Evolutionary conservation across 2,113 vertebrate species (phyloP).

Genomic region (Malurus elegans): DNA sequence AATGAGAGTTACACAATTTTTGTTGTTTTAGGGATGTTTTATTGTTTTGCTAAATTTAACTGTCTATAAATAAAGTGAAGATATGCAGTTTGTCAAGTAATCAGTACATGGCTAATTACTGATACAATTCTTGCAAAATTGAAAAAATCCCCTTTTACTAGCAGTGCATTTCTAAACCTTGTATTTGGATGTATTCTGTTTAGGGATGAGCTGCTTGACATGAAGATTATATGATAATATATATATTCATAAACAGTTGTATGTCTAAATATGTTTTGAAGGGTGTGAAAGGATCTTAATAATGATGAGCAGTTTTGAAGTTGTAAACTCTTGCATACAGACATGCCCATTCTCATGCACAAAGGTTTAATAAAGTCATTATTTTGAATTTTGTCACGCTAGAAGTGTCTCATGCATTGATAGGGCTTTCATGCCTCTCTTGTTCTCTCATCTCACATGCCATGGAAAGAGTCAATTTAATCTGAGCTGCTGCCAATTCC

Average conservation of each 20-base stretch:
- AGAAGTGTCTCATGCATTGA: accelerated
- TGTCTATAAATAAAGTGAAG: not conserved
- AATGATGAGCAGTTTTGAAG: not conserved
- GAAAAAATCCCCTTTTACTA: not conserved
- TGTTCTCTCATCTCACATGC: not conserved
- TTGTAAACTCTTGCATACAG: not conserved
- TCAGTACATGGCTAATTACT: not conserved
- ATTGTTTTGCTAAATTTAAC: not conserved
- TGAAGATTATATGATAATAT: not conserved
- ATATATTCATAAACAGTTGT: not conserved
- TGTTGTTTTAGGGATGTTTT: not conserved
- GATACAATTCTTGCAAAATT: not conserved
- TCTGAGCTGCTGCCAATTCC: not conserved
- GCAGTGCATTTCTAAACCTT: not conserved
- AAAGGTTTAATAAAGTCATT: not conserved
- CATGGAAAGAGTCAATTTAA: not conserved
- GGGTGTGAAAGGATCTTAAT: not conserved
- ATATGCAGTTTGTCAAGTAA: not conserved
- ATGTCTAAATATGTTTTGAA: not conserved
- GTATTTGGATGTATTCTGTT: not conserved
- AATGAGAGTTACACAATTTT: not conserved
- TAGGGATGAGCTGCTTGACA: not conserved
- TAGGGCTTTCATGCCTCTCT: not conserved
- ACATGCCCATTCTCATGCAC: not conserved
- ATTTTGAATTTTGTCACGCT: not conserved